phyloP scores from a whole-genome alignment of 2,797 vertebrate genomes.

The Zalophus californianus region DNA sequence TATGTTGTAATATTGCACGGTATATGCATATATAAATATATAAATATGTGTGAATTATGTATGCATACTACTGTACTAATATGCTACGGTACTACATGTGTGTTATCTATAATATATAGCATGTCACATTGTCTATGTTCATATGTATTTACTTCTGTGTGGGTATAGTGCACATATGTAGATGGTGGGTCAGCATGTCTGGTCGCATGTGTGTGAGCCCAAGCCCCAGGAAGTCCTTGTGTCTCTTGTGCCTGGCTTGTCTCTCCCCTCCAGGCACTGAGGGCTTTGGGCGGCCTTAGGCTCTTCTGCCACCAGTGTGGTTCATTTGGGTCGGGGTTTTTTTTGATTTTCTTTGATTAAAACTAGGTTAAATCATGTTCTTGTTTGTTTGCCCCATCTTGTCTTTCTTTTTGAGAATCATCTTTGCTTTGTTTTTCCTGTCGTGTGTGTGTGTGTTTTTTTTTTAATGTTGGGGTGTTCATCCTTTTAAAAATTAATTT shows the following conservation, averaged over 20 bases:
- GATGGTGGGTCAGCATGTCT: not conserved
- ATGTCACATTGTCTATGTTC: not conserved
- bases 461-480: not conserved
- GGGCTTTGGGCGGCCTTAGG: not conserved
- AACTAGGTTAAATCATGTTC: not conserved
- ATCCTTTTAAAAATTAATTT: not conserved
- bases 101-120: not conserved
- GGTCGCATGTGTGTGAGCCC: rapidly evolving
- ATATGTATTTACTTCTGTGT: not conserved
- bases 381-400: not conserved
- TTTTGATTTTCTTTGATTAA: not conserved
- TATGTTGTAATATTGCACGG: not conserved
- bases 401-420: not conserved
- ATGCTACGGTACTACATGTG: not conserved
- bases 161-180: not conserved
- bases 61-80: not conserved
- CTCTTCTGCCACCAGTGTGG: rapidly evolving
- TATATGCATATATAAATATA: not conserved
- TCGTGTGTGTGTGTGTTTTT: not conserved
- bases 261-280: rapidly evolving
- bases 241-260: not conserved
- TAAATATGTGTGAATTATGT: not conserved
- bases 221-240: rapidly evolving
- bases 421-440: not conserved
- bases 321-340: not conserved